phyloP scores from a whole-genome alignment of 2,113 vertebrate species.

The Astatoreochromis straeleni region DNA sequence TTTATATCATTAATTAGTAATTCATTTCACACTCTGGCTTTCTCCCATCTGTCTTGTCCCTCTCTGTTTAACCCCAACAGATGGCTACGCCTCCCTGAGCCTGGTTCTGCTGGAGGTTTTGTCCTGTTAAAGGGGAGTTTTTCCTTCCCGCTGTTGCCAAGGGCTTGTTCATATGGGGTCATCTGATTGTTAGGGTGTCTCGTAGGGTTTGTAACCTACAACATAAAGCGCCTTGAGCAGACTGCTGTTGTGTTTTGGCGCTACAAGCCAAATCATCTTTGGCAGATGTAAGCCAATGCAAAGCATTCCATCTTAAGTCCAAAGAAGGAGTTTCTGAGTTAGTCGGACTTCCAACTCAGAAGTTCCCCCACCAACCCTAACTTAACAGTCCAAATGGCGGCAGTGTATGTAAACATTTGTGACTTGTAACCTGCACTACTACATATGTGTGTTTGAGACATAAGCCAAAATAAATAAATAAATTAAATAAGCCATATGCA shows the following conservation, averaged over 20 bases:
- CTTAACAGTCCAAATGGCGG: neutral
- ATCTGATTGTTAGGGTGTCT: neutral
- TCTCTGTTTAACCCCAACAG: neutral
- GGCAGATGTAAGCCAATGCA: neutral
- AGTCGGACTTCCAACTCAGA: neutral
- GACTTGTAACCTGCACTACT: neutral
- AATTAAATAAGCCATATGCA: neutral
- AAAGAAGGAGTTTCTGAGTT: neutral
- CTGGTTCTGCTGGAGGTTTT: neutral
- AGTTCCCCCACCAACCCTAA: neutral
- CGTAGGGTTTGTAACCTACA: neutral
- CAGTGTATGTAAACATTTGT: neutral
- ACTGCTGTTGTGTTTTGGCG: neutral
- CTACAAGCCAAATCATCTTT: neutral
- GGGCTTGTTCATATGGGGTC: neutral
- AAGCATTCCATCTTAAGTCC: neutral
- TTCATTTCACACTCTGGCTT: neutral
- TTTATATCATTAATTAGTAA: neutral
- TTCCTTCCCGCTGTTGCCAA: neutral
- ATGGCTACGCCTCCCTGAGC: neutral
- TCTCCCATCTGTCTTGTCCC: neutral
- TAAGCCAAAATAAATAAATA: accelerated
- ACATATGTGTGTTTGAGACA: neutral
- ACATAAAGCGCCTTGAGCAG: neutral
- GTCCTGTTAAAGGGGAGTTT: neutral